These are phyloP conservation scores for Lutjanus campechanus DNA, from an alignment of 2,797 vertebrate species.

Conservation along the genomic window DNA sequence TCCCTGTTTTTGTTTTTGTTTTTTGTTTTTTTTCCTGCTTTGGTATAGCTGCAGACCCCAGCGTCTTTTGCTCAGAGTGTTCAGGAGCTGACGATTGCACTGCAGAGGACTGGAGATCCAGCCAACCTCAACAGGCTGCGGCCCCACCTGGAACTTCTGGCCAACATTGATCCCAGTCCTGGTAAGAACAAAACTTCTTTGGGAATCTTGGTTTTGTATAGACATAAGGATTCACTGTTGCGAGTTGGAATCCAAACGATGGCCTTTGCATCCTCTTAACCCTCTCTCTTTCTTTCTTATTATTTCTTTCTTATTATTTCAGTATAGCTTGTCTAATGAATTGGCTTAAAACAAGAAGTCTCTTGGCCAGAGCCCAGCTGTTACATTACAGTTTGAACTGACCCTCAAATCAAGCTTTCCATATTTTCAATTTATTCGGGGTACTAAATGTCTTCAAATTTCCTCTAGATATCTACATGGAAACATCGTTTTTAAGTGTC, in stretches of 20 bases:
- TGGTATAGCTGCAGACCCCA: conserved; percentile 95
- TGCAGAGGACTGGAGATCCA: conserved; percentile 98
- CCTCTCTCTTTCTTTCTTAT: not conserved
- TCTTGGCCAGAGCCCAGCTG: not conserved
- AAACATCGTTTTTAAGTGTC: not conserved
- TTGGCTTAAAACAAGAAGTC: not conserved
- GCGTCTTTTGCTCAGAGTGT: conserved; percentile 99
- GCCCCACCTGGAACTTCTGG: conserved; percentile 96
- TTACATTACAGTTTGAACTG: not conserved
- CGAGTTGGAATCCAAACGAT: conserved; percentile 7
- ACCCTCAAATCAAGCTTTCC: not conserved
- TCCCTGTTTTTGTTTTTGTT: no score
- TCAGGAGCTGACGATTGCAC: conserved; percentile 98
- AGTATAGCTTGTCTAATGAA: not conserved
- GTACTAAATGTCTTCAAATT: not conserved
- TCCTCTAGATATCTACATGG: not conserved
- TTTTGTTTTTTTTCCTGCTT: not conserved
- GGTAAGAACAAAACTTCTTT: conserved; percentile 81
- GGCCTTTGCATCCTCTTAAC: not conserved
- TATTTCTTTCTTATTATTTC: not conserved
- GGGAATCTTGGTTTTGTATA: not conserved
- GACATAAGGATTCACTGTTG: not conserved
- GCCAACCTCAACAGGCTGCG: conserved; percentile 97
- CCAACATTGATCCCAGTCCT: conserved; percentile 99
- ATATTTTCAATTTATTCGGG: not conserved